Evolutionary conservation across 2,113 vertebrate genomes (phyloP), one percentile per base, ranked within the genome.

Genomic region (Aptenodytes patagonicus): DNA sequence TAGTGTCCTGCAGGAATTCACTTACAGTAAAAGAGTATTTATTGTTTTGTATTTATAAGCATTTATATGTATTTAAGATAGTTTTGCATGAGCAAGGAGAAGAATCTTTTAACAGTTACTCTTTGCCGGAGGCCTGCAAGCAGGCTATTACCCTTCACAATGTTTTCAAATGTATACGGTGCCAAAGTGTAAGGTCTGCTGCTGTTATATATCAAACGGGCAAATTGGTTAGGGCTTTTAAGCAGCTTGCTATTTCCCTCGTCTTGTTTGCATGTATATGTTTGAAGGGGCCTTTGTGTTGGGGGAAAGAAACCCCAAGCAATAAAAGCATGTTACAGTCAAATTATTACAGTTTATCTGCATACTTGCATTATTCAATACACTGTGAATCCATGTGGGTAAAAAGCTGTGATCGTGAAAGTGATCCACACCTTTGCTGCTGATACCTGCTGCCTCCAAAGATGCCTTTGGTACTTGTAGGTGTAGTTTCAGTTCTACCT

Each of bases 211-310:
- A 49, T 31, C 47, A 47, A 36, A 15, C 5, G 14, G 42, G 25
- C 17, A 18, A 15, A 24, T 13, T 26, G 65, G 18, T 34, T 46
- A 15, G 13, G 70, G 72, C 25, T 49, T 34, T 47, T 76, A 13
- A 26, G 20, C 71, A 62, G 16, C 31, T 40, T 36, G 31, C 21
- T 32, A 1, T 42, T 42, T 31, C 32, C 6, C 47, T 70, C 2
- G 0, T 31, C 64, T 42, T 0, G 0, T 57, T 40, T 34, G 19
- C 1, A 0, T 60, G 16, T 25, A 2, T 21, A 5, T 1, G 2
- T 65, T 49, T 34, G 26, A 54, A 60, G 25, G 51, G 29, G 29
- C 24, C 36, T n/a, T 58, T 28, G 18, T 52, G 42, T 36, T 72
- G 58, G 26, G 32, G 58, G 38, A 17, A 14, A 44, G 51, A 60